Base-by-base conservation (phyloP, 2,113 vertebrate species). In the Chinchilla lanigera region DNA sequence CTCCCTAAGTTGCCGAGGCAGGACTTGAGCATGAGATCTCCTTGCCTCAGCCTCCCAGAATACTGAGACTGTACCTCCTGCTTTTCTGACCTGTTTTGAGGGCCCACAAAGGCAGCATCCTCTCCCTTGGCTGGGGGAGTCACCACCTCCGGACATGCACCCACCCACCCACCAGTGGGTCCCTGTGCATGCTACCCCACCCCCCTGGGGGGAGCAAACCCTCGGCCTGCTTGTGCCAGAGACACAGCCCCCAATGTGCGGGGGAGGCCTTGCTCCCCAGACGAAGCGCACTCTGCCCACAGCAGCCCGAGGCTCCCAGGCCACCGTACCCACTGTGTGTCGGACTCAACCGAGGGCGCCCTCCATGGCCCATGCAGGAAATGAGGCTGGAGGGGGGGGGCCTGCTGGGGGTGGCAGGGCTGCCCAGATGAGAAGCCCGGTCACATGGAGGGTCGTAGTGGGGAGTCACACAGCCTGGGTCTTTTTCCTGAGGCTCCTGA, bases 121-220 rank as follows among this genome's bases (percentile, higher is more conserved):
- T 10, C 2, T 2, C 71, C 26, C 5, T 61, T 1, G 26, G 47
- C 81, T 1, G 47, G 54, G 26, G 5, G 13, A 6, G 47, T 1
- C 6, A 0, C 5, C 20, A 26, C 22, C 24, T 61, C 60, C 60
- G 2, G n/a, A 7, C 1, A 19, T 24, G 20, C 3, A 7, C 16
- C 19, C 1, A 3, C 16, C 19, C 1, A 3, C 4, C 58, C 8
- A 30, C 30, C 33, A 3, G 50, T 1, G 28, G 50, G 30, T 60
- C 47, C 11, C 5, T 19, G 63, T 3, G 10, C 80, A 35, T 13
- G n/a, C 9, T n/a, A n/a, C 19, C 11, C 6, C 7, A 26, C 73
- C 8, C 3, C 0, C 0, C 17, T 2, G 2, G 0, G 12, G 35
- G 44, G 44, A 33, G 2, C 56, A n/a, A 63, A 11, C n/a, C 28